Base-by-base conservation (phyloP, 2,888 invertebrate species). In the Molanna angustata region DNA sequence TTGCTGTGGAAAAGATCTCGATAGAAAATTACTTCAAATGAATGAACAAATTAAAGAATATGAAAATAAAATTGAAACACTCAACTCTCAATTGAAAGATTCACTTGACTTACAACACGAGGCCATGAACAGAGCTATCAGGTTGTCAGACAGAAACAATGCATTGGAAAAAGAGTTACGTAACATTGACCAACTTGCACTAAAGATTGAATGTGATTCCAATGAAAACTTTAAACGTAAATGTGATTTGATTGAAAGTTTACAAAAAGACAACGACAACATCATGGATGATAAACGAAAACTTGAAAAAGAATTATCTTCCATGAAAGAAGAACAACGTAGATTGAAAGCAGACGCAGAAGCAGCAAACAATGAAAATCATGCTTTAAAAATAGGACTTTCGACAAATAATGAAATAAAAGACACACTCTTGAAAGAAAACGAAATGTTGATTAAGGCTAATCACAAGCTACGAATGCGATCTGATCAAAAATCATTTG, bases 171-270 rank as follows among this genome's bases (percentile, higher is more conserved):
- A 83, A 53, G 86, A 89, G 67, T 65, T 90, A 58, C 78, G 80
- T 59, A 86, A 87, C 65, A 80, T 90, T 42, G 89, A 89, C 66
- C 77, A 81, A 60, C 79, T 88, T 58, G 89, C 90, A 2, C 68
- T 90, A 54, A 82, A 81, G 58, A 85, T 90, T 9, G 90, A 90
- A 72, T 80, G 84, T 31, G 86, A 88, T 64, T 88, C 88, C 57
- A 89, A 88, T 66, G 78, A 78, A 47, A 80, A 82, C 59, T 76
- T 88, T 16, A 79, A 82, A 62, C 73, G 75, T 54, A 82, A 85
- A 65, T 77, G 78, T 55, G 73, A 78, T 64, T 84, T 85, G 63
- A 77, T 82, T 50, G 74, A 73, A 42, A 76, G 74, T 61, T 69
- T 84, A 50, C 80, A 84, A 66, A 70, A 70, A 9, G 76, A 74